Percentiles rank a stretch among this genome's conserved stretches.
Evolutionary conservation across 2,888 invertebrate species (phyloP).

Genomic region (Agonopterix arenella): DNA sequence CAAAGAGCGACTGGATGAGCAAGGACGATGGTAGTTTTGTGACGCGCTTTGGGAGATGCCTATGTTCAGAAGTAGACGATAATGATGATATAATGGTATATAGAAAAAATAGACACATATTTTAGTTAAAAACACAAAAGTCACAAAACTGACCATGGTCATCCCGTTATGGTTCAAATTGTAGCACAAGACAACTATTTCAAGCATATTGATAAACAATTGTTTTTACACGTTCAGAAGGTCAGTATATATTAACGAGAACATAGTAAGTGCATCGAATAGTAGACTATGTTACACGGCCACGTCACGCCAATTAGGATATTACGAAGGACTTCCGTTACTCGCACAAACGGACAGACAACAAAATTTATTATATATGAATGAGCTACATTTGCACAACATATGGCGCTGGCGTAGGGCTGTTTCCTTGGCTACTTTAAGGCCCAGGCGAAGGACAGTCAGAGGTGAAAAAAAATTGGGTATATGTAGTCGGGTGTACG

Average conservation of each 20-base stretch:
- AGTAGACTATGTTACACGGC: background rate
- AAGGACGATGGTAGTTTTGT: too few relatives aligned
- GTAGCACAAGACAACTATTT: background rate
- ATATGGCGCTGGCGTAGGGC: conserved; percentile 1
- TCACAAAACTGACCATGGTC: background rate
- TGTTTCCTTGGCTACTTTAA: too few relatives aligned
- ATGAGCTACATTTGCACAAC: conserved; percentile 17
- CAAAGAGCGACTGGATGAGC: too few relatives aligned
- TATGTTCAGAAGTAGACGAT: too few relatives aligned
- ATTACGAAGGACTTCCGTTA: conserved; percentile 41
- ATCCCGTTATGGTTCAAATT: background rate
- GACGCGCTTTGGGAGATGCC: too few relatives aligned
- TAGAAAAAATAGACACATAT: background rate
- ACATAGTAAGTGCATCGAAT: background rate
- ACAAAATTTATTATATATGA: conserved; percentile 18
- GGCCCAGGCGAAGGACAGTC: too few relatives aligned
- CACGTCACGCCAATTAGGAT: conserved; percentile 36
- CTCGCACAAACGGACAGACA: conserved; percentile 13
- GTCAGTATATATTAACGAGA: conserved; percentile 5
- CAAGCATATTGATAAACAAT: conserved; percentile 1
- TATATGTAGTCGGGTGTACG: too few relatives aligned
- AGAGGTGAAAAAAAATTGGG: too few relatives aligned
- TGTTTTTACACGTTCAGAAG: conserved; percentile 3
- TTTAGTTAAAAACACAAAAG: background rate
- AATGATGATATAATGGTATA: too few relatives aligned